Base-by-base conservation (phyloP, 1,140 invertebrate species). In the Laupala kohalensis region DNA sequence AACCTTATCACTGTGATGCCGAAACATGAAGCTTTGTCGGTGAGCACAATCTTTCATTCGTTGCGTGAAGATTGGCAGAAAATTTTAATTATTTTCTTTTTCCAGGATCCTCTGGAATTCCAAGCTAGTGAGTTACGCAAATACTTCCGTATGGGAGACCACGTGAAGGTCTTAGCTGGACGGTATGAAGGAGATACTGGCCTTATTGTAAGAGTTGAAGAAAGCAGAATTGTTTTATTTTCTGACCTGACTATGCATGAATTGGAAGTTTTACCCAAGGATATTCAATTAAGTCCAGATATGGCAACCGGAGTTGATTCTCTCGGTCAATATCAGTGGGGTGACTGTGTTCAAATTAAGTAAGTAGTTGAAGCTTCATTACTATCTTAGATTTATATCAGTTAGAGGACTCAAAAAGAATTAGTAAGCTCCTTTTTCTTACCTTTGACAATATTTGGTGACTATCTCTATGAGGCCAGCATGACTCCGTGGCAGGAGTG, bases 201-300 rank as follows among this genome's bases (percentile, higher is more conserved):
- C 6, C 82, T 99, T 2, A 95, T 99, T 73, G 94, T 99, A 15
- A 82, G 96, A 67, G 96, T 98, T 2, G 94, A 98, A 79, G 91
- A 94, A 4, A 94, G 95, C 75, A 81, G 94, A 66, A 91, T 95
- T 3, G 93, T 98, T 2, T 80, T 99, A 0, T 95, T 99, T 71
- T 97, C 95, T 0, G 97, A 99, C 86, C 82, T 98, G 9, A 97
- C 95, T 1, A 98, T 97, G 90, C 95, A 98, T 77, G 96, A 99
- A 82, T 81, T 97, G 68, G 92, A 94, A 80, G 90, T 93, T 6
- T 76, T 93, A 28, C 94, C 95, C 0, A 85, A 93, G 73, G 95
- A 99, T 83, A 81, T 99, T 30, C 96, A 98, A 78, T 83, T 99
- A 0, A 96, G 96, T 79, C 90, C 95, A 0, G 96, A 99, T 79